These are phyloP conservation scores for Bombus huntii DNA, from an alignment of 1,140 invertebrate species.

Conservation along the genomic window DNA sequence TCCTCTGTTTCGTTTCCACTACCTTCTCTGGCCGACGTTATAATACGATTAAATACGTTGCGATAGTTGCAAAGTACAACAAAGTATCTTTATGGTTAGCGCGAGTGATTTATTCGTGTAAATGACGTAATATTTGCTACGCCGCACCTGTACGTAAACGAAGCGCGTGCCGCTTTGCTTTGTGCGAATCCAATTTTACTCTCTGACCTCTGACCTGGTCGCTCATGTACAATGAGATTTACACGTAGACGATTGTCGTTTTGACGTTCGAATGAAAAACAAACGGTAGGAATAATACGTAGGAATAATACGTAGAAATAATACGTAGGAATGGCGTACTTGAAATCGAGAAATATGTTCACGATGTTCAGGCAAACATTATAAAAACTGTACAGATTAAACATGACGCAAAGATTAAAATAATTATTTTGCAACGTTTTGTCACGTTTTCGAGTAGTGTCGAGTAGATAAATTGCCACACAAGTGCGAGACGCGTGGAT, in stretches of 20 bases:
- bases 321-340: no score
- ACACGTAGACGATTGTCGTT: not conserved
- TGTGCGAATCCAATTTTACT: not conserved
- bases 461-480: not conserved
- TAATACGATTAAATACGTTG: not conserved
- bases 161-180: not conserved
- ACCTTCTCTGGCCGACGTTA: not conserved
- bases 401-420: not conserved
- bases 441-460: not conserved
- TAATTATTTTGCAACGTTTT: not conserved
- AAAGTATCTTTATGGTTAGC: not conserved
- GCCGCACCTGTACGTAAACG: not conserved
- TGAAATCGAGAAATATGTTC: no score
- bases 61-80: not conserved
- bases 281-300: not conserved
- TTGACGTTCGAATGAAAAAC: not conserved
- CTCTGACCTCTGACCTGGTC: not conserved
- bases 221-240: not conserved
- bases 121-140: constrained; percentile 4
- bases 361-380: not conserved
- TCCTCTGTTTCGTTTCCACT: not conserved
- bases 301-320: not conserved
- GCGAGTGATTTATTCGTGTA: constrained; percentile 20
- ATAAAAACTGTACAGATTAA: not conserved
- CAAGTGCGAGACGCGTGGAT: not conserved